Evolutionary conservation across 2,888 invertebrate species (phyloP), one percentile per base, ranked within the genome.

Genomic region (Piscicola geometra): DNA sequence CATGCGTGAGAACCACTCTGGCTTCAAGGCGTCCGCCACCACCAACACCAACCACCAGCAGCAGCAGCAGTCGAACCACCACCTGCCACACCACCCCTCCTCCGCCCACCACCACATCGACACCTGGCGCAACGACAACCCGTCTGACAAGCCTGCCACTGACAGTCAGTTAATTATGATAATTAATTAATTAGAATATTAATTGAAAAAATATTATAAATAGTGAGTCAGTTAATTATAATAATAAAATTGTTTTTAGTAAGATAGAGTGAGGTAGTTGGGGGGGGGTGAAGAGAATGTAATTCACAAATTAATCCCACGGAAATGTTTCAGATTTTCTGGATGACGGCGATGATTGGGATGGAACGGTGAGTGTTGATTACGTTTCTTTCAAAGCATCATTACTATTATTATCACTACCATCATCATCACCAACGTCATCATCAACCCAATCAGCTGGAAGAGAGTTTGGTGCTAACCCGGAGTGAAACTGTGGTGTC

Each of bases 331-430:
- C 32, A 33, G 50, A 15, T 50, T 3, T 71, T 32, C 50, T 25
- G n/a, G 71, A 47, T 47, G 81, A 80, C 76, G 92, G 90, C 83
- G 94, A 95, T 86, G 95, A 95, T 85, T 96, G 95, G 89, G 93
- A 93, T 60, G 95, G 95, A 75, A 94, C 93, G 81, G 85, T 85
- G 81, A 81, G 84, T 82, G 30, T 9, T 56, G 28, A 21, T 15
- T 75, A 15, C 18, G n/a, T 33, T 33, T 25, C 21, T 52, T 0
- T 70, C 33, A n/a, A 47, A 30, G 5, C n/a, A 67, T 67, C n/a
- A 67, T 67, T 28, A 18, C 18, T 35, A 33, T 67, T 67, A 32
- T 64, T 64, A 64, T 28, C 30, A 28, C 30, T 9, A 12, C 64
- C 21, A 3, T 5, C 5, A n/a, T 64, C 28, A 64, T 64, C n/a